Conservation (phyloP, 2,888 invertebrate genomes). For the Bellardia bayeri region DNA sequence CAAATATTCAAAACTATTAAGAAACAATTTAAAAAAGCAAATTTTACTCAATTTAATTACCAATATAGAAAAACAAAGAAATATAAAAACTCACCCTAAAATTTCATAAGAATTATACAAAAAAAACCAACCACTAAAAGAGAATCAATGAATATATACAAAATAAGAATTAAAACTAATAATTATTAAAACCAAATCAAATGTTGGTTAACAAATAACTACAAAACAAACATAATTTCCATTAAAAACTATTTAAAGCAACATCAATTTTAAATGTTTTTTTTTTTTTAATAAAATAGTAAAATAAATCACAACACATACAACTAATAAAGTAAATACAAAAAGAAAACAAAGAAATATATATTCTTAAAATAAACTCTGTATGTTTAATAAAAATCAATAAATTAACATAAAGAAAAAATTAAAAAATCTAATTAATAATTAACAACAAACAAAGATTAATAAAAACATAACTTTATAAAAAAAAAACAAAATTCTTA, state of each 20-base stretch:
- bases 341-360: constrained; percentile 8
- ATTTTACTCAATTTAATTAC: constrained; percentile 33
- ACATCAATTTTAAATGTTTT: constrained; percentile 52
- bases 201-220: constrained; percentile 22
- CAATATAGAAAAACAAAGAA: constrained; percentile 4
- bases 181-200: constrained; percentile 24
- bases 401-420: constrained; percentile 31
- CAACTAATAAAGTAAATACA: background rate
- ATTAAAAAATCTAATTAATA: constrained; percentile 5
- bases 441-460: background rate
- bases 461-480: constrained; percentile 19
- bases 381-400: constrained; percentile 22
- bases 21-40: constrained; percentile 17
- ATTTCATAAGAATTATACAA: constrained; percentile 5
- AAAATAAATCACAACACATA: constrained; percentile 23
- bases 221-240: constrained; percentile 13
- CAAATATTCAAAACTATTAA: constrained; percentile 38
- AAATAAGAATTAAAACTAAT: background rate
- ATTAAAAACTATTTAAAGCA: constrained; percentile 41
- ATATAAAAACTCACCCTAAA: constrained; percentile 13
- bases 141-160: background rate
- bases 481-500: constrained; percentile 21
- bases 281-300: constrained; percentile 18
- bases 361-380: constrained; percentile 37
- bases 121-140: background rate